Evolutionary conservation across 2,797 vertebrate species (phyloP).

Genomic region (Podarcis siculus): DNA sequence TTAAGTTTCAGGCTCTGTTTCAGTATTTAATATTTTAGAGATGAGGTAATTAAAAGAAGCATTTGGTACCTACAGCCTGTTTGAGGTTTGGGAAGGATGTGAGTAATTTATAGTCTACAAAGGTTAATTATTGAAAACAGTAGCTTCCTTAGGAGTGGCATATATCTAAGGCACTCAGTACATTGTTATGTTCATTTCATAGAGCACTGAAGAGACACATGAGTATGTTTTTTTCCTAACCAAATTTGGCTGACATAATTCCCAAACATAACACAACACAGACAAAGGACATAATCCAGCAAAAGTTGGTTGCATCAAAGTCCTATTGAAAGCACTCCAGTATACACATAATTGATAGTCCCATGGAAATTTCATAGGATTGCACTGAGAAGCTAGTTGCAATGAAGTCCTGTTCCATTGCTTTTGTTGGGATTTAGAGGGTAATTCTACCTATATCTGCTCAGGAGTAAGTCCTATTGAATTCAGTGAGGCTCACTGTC

Average conservation of each 20-base stretch:
- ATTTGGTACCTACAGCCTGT: background rate
- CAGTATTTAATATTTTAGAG: slow-evolving; percentile 14
- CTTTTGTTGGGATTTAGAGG: background rate
- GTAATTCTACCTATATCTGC: no score
- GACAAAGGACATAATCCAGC: background rate
- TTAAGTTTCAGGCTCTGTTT: background rate
- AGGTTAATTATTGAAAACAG: slow-evolving; percentile 10
- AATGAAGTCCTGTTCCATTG: background rate
- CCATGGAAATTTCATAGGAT: background rate
- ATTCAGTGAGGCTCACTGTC: no score
- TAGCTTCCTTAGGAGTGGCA: background rate
- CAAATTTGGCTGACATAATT: background rate
- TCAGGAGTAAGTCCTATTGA: no score
- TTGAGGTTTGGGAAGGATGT: background rate
- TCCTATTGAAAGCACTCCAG: background rate
- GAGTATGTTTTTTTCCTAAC: background rate
- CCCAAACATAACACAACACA: background rate
- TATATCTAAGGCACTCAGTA: background rate
- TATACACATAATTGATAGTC: no score
- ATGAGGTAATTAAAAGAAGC: background rate
- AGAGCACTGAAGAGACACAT: background rate
- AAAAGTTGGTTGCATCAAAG: background rate
- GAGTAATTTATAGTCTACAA: slow-evolving; percentile 9
- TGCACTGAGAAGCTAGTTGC: background rate
- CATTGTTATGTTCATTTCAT: background rate